These are phyloP conservation scores for Drosophila punjabiensis DNA, from an alignment of 1,140 invertebrate genomes.

Conservation along the genomic window DNA sequence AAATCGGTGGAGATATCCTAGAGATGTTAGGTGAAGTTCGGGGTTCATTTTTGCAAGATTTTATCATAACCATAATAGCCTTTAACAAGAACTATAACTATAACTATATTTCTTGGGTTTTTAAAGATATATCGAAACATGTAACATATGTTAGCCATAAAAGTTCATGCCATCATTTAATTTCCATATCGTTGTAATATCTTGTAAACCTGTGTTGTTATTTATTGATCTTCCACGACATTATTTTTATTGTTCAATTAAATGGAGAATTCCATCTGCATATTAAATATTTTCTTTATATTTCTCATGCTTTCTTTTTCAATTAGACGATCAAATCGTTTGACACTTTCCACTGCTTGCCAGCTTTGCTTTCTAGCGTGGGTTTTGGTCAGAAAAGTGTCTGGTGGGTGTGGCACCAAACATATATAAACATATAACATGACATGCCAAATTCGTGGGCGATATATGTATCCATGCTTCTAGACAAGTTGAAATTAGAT, in stretches of 20 bases:
- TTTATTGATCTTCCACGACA: conserved; percentile 10
- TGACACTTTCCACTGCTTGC: conserved; percentile 52
- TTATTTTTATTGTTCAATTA: conserved; percentile 39
- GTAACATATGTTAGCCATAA: conserved; percentile 4
- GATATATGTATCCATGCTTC: neutral
- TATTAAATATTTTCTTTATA: conserved; percentile 23
- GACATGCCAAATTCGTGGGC: conserved; percentile 19
- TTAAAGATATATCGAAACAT: neutral
- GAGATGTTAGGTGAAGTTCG: neutral
- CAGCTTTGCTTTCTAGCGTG: conserved; percentile 40
- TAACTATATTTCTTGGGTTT: neutral
- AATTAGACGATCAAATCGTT: conserved; percentile 38
- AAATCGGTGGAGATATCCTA: conserved; percentile 10
- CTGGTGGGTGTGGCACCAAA: conserved; percentile 40
- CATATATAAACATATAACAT: conserved; percentile 1
- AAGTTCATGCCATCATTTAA: neutral
- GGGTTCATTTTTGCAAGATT: neutral
- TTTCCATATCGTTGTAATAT: conserved; percentile 31
- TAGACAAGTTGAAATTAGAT: neutral
- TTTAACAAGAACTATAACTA: neutral
- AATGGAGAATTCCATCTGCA: conserved; percentile 26
- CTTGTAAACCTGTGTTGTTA: conserved; percentile 15
- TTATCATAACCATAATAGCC: neutral
- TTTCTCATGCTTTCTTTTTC: conserved; percentile 45
- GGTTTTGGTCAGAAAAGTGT: conserved; percentile 15